phyloP scores from a whole-genome alignment of 1,140 invertebrate species.

The Druon quercuslanigerum region DNA sequence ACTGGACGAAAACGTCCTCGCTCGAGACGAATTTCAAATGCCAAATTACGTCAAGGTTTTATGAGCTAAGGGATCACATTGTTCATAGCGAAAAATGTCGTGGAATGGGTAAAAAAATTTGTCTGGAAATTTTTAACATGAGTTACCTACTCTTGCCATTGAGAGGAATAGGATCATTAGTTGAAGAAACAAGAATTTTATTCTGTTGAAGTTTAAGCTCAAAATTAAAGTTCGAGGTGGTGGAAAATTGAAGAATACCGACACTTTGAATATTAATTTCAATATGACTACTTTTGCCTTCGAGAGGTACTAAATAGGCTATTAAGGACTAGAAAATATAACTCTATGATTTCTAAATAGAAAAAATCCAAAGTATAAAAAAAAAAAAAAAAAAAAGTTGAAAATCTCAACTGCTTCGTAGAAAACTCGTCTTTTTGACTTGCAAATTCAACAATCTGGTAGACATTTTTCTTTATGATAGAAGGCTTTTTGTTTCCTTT shows the following conservation, averaged over 20 bases:
- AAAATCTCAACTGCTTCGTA: too few species aligned
- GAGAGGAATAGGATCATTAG: constrained; percentile 45
- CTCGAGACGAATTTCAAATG: constrained; percentile 28
- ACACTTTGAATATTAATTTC: too few species aligned
- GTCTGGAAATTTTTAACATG: neutral
- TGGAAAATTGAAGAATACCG: too few species aligned
- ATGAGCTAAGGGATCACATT: neutral
- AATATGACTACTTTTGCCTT: too few species aligned
- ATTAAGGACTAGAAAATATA: neutral
- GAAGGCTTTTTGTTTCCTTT: too few species aligned
- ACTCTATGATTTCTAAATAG: neutral
- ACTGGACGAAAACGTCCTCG: constrained; percentile 32
- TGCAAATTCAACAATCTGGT: too few species aligned
- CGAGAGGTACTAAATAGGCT: too few species aligned
- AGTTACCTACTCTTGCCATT: constrained; percentile 5
- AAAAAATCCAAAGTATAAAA: too few species aligned
- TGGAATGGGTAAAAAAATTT: neutral
- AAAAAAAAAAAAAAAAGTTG: too few species aligned
- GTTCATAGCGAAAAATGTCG: neutral
- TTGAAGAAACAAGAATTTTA: constrained; percentile 52
- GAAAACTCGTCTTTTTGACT: too few species aligned
- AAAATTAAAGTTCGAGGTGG: too few species aligned
- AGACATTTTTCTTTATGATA: too few species aligned
- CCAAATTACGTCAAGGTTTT: constrained; percentile 20
- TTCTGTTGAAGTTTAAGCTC: constrained; percentile 31